Evolutionary conservation across 2,888 invertebrate genomes (phyloP).

Genomic region (Drosophila rellima): DNA sequence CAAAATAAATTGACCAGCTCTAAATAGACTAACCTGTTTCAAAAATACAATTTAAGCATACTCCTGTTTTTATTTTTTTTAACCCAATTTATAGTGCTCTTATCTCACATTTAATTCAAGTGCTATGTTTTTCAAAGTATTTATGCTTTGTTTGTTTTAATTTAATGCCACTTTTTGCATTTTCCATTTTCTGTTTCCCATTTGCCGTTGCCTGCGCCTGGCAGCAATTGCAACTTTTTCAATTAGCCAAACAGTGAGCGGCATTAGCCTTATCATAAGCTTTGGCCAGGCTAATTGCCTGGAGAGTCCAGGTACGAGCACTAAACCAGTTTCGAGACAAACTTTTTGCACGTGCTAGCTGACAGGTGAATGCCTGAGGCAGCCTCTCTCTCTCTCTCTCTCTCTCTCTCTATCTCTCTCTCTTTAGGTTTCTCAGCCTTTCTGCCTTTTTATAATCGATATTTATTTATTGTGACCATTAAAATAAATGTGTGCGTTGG

Average conservation of each 20-base stretch:
- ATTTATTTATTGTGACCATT: slow-evolving; percentile 70
- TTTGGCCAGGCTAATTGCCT: slow-evolving; percentile 55
- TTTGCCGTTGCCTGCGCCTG: slow-evolving; percentile 42
- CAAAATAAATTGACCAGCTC: slow-evolving; percentile 5
- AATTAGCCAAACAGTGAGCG: slow-evolving; percentile 54
- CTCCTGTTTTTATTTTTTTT: not conserved
- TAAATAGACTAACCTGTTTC: not conserved
- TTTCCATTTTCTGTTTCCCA: slow-evolving; percentile 18
- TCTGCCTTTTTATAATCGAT: slow-evolving; percentile 58
- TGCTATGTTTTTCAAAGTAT: not conserved
- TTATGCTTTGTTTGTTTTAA: slow-evolving; percentile 10
- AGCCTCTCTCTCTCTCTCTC: slow-evolving; percentile 8
- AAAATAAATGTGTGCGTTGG: slow-evolving; percentile 38
- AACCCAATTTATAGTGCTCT: slow-evolving; percentile 2
- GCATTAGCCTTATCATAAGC: slow-evolving; percentile 62
- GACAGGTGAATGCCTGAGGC: slow-evolving; percentile 65
- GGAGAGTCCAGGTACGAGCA: slow-evolving; percentile 29
- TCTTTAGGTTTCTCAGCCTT: too few species aligned
- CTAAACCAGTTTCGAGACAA: slow-evolving; percentile 45
- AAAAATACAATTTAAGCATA: not conserved
- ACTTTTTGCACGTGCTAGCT: slow-evolving; percentile 65
- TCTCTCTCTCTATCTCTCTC: not conserved
- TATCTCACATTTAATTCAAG: not conserved
- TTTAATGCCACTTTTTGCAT: slow-evolving; percentile 1
- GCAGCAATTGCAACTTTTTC: slow-evolving; percentile 70